phyloP scores from a whole-genome alignment of 2,888 invertebrate species.

The Lithophane semibrunnea region DNA sequence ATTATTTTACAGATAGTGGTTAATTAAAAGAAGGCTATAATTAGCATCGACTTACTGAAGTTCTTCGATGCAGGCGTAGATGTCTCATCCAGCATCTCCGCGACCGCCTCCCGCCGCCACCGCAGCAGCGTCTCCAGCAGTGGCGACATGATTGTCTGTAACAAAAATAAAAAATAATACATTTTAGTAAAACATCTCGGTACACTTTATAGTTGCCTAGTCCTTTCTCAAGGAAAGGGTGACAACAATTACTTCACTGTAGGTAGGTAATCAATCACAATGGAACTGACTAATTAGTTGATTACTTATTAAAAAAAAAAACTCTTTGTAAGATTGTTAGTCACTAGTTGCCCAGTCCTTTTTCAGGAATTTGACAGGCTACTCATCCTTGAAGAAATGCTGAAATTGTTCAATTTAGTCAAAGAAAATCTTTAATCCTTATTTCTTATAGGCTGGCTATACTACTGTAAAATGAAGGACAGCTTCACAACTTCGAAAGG shows the following conservation, averaged over 20 bases:
- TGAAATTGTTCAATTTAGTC: not conserved
- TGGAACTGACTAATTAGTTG: not conserved
- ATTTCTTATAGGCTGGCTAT: not conserved
- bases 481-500: not conserved
- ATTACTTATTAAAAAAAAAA: not conserved
- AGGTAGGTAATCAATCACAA: not conserved
- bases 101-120: conserved; percentile 82
- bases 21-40: conserved; percentile 38
- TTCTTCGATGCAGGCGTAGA: conserved; percentile 41
- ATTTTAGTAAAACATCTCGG: not conserved
- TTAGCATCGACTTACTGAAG: conserved; percentile 57
- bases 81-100: conserved; percentile 63
- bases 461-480: not conserved
- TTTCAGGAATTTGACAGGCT: not conserved
- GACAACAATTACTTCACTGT: not conserved
- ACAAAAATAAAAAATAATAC: conserved; percentile 12
- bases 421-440: not conserved
- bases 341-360: not conserved
- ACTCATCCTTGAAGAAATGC: not conserved
- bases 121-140: conserved; percentile 81
- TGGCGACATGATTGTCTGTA: conserved; percentile 83
- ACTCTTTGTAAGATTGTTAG: not conserved
- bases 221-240: not conserved
- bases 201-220: not conserved
- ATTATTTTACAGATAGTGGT: not conserved